phyloP scores from a whole-genome alignment of 2,113 vertebrate genomes.

The Echinops telfairi region DNA sequence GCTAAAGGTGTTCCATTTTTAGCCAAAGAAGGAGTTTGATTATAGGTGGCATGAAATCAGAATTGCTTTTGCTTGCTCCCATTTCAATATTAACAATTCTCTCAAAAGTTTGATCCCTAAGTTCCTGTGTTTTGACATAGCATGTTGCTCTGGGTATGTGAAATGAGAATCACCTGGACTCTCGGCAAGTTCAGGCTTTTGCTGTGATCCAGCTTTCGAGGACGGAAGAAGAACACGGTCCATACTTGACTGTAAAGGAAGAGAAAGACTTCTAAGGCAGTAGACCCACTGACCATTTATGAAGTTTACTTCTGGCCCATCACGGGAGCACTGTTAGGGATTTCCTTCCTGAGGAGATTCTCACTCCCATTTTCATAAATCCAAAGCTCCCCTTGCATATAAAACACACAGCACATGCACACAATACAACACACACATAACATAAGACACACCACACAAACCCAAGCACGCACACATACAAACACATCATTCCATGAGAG shows the following conservation, averaged over 20 bases:
- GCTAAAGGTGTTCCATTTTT: conserved; percentile 3
- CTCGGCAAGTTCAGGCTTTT: background rate
- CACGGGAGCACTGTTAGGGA: conserved; percentile 8
- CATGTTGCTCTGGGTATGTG: background rate
- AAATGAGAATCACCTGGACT: conserved; percentile 1
- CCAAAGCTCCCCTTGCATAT: conserved; percentile 42
- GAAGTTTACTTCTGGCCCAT: conserved; percentile 41
- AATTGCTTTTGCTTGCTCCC: background rate
- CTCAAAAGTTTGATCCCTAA: background rate
- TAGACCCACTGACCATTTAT: background rate
- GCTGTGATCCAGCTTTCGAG: conserved; percentile 30
- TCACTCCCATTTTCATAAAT: conserved; percentile 52
- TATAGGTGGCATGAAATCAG: background rate
- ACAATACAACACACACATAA: background rate
- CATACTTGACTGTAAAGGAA: background rate
- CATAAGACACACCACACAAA: too few relatives aligned
- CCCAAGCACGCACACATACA: too few relatives aligned
- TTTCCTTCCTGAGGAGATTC: conserved; percentile 64
- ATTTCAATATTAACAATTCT: conserved; percentile 36
- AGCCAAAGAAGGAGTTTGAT: background rate
- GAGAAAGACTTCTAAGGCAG: conserved; percentile 20
- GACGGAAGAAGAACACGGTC: background rate
- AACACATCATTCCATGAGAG: background rate
- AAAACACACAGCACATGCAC: background rate
- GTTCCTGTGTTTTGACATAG: background rate